Base-by-base conservation (phyloP, 2,113 vertebrate species). In the Girardinichthys multiradiatus region DNA sequence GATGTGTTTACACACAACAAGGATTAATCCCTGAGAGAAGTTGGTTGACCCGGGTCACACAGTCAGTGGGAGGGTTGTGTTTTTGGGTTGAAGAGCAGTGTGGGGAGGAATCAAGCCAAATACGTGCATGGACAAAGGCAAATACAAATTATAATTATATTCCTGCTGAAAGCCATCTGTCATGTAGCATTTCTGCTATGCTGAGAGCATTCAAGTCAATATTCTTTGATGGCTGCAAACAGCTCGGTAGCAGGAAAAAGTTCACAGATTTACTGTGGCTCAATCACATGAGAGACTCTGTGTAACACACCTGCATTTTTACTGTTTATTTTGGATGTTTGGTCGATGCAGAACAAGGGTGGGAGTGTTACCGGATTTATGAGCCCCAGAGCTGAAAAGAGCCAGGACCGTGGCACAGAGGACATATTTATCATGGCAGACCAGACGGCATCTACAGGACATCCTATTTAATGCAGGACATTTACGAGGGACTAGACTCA, bases 1-100 rank as follows among this genome's bases (percentile, higher is more conserved):
- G 87, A 92, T 89, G 84, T 89, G 88, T 84, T 91, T 88, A 90
- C 87, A 87, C 84, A 77, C 82, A 75, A 83, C 84, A 2, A 69
- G 70, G 86, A 89, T 87, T 81, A 86, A 84, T 79, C 86, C 86
- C 81, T 68, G 85, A 71, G 84, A 82, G 83, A 79, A 82, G 83
- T 57, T 13, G 78, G 63, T 69, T 74, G 86, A 86, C 88, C 81
- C 17, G 39, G 80, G 89, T 91, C 83, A 72, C 0, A 12, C 58
- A 35, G 85, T 78, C 86, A 31, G 77, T 15, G 0, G 84, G 83
- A 48, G 80, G 68, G 62, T 8, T 57, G 74, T 42, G 60, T 65
- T 74, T 77, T 77, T 64, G 35, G 2, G 69, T 4, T 31, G 28
- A n/a, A 51, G 77, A 58, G 58, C 73, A 45, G 76, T 19, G 64